Evolutionary conservation across 2,797 vertebrate genomes (phyloP).

Genomic region (Ctenosaura bakeri): DNA sequence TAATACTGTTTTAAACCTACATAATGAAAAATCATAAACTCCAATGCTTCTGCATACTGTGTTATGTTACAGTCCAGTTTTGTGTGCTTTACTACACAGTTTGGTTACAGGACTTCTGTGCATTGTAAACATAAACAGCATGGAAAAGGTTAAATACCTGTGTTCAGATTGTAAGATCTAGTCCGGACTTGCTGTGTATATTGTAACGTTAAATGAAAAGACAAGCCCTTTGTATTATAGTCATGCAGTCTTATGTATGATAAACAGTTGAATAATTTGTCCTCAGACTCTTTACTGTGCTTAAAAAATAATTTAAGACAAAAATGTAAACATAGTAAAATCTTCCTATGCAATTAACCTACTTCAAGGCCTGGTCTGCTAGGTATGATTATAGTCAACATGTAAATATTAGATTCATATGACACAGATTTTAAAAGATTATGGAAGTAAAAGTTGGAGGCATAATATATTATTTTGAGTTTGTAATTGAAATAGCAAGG

Average conservation of each 20-base stretch:
- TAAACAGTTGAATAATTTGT: conserved; percentile 99
- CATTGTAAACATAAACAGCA: conserved; percentile 99
- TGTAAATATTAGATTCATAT: conserved; percentile 69
- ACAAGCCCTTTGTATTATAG: conserved; percentile 99
- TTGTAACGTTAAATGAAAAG: conserved; percentile 96
- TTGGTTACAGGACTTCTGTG: conserved; percentile 96
- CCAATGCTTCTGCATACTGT: conserved; percentile 85
- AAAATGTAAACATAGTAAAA: conserved; percentile 81
- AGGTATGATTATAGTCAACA: conserved; percentile 73
- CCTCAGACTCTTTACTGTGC: conserved; percentile 91
- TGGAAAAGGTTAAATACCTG: conserved; percentile 99
- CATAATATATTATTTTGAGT: conserved; percentile 71
- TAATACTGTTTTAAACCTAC: conserved; percentile 79
- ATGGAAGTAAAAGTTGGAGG: conserved; percentile 78
- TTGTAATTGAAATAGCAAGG: conserved; percentile 74
- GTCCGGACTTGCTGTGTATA: conserved; percentile 99
- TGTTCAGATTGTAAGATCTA: conserved; percentile 99
- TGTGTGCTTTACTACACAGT: conserved; percentile 90
- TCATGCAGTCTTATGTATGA: conserved; percentile 99
- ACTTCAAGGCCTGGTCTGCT: conserved; percentile 78
- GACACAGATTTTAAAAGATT: conserved; percentile 66
- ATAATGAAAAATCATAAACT: conserved; percentile 75
- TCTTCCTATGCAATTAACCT: conserved; percentile 83
- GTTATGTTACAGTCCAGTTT: conserved; percentile 88
- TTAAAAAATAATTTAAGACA: conserved; percentile 80